Percentiles rank a stretch among this genome's conserved stretches.
Conservation (phyloP, 2,888 invertebrate species). For the Caenorhabditis panamensis region DNA sequence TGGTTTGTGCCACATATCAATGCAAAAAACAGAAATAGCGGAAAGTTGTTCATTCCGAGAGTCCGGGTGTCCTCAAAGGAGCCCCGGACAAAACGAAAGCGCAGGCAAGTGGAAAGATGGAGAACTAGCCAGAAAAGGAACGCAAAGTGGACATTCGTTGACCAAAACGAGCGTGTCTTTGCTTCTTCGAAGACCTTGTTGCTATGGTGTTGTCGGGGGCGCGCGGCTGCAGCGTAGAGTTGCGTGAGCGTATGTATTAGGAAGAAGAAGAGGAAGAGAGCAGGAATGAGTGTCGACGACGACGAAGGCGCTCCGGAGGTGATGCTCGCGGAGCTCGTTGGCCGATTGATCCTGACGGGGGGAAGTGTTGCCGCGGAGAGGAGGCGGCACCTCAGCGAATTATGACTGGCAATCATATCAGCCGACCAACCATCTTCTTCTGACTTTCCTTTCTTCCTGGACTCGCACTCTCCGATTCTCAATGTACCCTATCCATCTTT, state of each 20-base stretch:
- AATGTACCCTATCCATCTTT: slow-evolving; percentile 4
- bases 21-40: neutral
- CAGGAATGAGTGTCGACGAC: slow-evolving; percentile 12
- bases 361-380: slow-evolving; percentile 13
- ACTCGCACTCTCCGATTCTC: neutral
- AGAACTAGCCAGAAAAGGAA: neutral
- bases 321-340: slow-evolving; percentile 26
- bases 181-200: slow-evolving; percentile 36
- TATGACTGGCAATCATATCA: slow-evolving; percentile 4
- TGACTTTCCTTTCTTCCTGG: neutral
- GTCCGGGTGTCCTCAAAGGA: slow-evolving; percentile 30
- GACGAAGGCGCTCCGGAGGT: slow-evolving; percentile 18
- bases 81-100: slow-evolving; percentile 20
- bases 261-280: slow-evolving; percentile 12
- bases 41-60: neutral
- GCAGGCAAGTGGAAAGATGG: slow-evolving; percentile 6
- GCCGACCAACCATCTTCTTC: neutral
- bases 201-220: slow-evolving; percentile 50
- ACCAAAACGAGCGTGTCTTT: slow-evolving; percentile 21
- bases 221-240: slow-evolving; percentile 21
- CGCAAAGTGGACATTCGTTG: slow-evolving; percentile 30
- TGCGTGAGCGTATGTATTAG: slow-evolving; percentile 51
- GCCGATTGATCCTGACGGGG: slow-evolving; percentile 27
- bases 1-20: neutral
- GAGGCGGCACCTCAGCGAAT: slow-evolving; percentile 6